phyloP scores from a whole-genome alignment of 1,140 invertebrate genomes.

The Coelopa frigida region DNA sequence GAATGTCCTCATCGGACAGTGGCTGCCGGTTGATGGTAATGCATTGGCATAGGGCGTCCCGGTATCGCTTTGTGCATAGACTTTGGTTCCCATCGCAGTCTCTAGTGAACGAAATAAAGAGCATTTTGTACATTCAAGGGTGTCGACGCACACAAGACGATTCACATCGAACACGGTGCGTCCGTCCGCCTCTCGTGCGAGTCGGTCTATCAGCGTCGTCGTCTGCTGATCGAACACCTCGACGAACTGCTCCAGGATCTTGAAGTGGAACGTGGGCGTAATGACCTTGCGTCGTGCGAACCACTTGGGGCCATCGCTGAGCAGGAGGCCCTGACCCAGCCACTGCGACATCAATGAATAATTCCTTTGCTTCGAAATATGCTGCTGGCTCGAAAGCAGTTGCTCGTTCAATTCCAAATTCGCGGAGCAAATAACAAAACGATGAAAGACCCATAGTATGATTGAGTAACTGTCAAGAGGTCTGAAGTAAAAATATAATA shows the following conservation, averaged over 20 bases:
- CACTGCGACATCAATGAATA: slow-evolving; percentile 14
- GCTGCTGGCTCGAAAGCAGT: slow-evolving; percentile 1
- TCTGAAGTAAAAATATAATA: too few species aligned
- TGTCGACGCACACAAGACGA: slow-evolving; percentile 22
- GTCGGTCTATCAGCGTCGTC: slow-evolving; percentile 46
- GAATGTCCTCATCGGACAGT: too few species aligned
- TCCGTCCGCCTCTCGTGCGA: slow-evolving; percentile 26
- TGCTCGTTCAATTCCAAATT: slow-evolving; percentile 10
- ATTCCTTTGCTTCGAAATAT: slow-evolving; percentile 8
- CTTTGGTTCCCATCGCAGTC: slow-evolving; percentile 73
- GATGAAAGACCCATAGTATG: too few species aligned
- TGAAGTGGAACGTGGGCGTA: slow-evolving; percentile 79
- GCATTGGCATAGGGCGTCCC: slow-evolving; percentile 68
- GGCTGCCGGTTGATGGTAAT: too few species aligned
- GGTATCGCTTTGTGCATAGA: slow-evolving; percentile 62
- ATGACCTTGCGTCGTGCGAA: slow-evolving; percentile 62
- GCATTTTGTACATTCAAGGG: slow-evolving; percentile 24
- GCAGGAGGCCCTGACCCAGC: slow-evolving; percentile 36
- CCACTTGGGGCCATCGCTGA: slow-evolving; percentile 59
- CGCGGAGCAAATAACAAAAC: too few species aligned
- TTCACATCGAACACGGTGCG: slow-evolving; percentile 23
- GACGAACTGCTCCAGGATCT: slow-evolving; percentile 71
- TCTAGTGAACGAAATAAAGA: slow-evolving; percentile 56
- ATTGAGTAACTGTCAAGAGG: too few species aligned
- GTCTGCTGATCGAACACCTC: slow-evolving; percentile 62